These are phyloP conservation scores for Terebella lapidaria DNA, from an alignment of 2,888 invertebrate genomes.

Conservation along the genomic window DNA sequence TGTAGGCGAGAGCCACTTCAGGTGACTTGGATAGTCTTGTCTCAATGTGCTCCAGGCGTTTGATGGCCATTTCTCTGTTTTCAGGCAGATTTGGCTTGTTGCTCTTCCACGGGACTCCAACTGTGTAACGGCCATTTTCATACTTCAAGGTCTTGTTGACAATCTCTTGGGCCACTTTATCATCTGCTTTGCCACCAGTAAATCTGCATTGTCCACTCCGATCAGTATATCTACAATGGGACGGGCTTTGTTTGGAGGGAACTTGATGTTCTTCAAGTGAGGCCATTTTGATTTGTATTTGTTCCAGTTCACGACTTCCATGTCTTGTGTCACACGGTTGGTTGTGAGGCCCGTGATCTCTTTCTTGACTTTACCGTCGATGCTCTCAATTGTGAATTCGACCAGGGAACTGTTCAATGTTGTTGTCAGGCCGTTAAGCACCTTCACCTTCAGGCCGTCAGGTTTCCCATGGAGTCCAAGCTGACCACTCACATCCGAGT, in stretches of 20 bases:
- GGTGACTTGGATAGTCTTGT: slow-evolving; percentile 13
- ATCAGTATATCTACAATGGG: slow-evolving; percentile 18
- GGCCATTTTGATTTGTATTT: neutral
- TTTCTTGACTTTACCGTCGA: slow-evolving; percentile 7
- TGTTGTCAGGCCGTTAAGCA: slow-evolving; percentile 1
- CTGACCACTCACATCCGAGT: neutral
- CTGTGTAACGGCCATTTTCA: slow-evolving; percentile 5
- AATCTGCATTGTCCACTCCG: slow-evolving; percentile 19
- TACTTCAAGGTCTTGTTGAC: neutral
- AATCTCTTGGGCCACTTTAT: neutral
- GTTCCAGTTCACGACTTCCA: slow-evolving; percentile 13
- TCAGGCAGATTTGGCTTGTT: neutral
- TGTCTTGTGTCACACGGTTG: slow-evolving; percentile 10
- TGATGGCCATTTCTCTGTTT: no score
- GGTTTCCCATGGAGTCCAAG: neutral
- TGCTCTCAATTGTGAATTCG: slow-evolving; percentile 9
- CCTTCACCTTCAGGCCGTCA: slow-evolving; percentile 4
- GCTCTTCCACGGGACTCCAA: slow-evolving; percentile 18
- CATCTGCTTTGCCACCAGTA: slow-evolving; percentile 3
- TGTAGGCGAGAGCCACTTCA: slow-evolving; percentile 7
- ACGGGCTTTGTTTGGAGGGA: neutral
- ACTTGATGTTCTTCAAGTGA: slow-evolving; percentile 11
- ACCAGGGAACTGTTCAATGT: slow-evolving; percentile 7
- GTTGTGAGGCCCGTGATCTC: slow-evolving; percentile 5
- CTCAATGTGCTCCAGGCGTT: slow-evolving; percentile 16